phyloP scores from a whole-genome alignment of 2,797 vertebrate species.

The Tragopan temminckii region DNA sequence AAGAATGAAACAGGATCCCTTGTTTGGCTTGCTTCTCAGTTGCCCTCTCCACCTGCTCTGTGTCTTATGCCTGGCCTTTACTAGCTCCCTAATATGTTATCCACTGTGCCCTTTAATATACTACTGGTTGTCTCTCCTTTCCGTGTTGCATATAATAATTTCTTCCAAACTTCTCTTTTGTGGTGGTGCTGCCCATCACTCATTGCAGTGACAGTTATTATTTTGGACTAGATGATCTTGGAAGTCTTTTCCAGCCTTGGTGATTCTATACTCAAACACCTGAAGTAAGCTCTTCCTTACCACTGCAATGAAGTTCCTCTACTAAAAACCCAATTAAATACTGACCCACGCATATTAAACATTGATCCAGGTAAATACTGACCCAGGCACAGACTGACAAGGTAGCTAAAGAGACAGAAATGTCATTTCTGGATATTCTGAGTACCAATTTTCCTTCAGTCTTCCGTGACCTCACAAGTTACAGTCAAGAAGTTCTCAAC shows the following conservation, averaged over 20 bases:
- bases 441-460: background rate
- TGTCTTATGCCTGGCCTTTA: background rate
- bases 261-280: background rate
- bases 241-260: too few relatives aligned
- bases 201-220: too few relatives aligned
- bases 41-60: background rate
- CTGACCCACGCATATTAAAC: slow-evolving; percentile 1
- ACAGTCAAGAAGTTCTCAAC: background rate
- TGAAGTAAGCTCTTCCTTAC: background rate
- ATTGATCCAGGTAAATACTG: slow-evolving; percentile 33
- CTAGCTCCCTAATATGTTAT: background rate
- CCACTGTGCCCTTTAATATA: background rate
- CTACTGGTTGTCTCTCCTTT: background rate
- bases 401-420: slow-evolving; percentile 6
- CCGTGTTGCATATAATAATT: background rate
- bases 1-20: background rate
- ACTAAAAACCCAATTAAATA: slow-evolving; percentile 31
- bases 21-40: background rate
- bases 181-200: too few relatives aligned
- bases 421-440: background rate
- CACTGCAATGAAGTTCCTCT: background rate
- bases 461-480: background rate
- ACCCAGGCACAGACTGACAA: background rate
- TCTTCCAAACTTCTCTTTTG: background rate
- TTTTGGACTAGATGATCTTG: too few relatives aligned